A percentile compares a stretch with the other conserved stretches of the same genome.
Evolutionary conservation across 2,797 vertebrate genomes (phyloP).

Genomic region (Lepus townsendii): DNA sequence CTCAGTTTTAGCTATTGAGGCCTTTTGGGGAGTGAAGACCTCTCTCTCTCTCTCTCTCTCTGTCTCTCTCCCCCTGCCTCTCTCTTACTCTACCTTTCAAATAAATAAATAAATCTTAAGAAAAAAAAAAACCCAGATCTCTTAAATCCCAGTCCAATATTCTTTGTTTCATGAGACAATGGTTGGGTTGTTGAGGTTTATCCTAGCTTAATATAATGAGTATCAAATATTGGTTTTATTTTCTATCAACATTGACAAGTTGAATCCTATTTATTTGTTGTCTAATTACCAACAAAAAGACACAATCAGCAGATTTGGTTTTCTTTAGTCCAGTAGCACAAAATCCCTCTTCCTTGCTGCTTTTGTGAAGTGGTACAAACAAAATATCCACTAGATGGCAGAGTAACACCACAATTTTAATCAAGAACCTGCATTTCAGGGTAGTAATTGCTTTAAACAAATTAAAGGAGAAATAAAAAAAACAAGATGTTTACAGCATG

Average conservation of each 20-base stretch:
- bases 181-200: neutral
- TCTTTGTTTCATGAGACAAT: neutral
- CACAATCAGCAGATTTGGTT: neutral
- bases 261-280: neutral
- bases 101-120: no score
- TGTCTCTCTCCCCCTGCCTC: no score
- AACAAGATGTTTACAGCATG: neutral
- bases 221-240: neutral
- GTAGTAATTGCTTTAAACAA: no score
- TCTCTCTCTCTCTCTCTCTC: no score
- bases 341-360: neutral
- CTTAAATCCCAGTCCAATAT: neutral
- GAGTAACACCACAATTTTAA: neutral
- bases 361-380: neutral
- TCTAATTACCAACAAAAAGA: neutral
- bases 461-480: neutral
- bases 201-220: neutral
- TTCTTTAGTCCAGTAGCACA: neutral
- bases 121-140: no score
- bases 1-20: no score
- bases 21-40: no score
- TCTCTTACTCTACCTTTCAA: no score
- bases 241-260: neutral
- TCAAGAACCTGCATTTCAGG: no score
- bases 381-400: slow-evolving; percentile 12